Conservation (phyloP, 2,888 invertebrate genomes). For the Ormyrus pomaceus region DNA sequence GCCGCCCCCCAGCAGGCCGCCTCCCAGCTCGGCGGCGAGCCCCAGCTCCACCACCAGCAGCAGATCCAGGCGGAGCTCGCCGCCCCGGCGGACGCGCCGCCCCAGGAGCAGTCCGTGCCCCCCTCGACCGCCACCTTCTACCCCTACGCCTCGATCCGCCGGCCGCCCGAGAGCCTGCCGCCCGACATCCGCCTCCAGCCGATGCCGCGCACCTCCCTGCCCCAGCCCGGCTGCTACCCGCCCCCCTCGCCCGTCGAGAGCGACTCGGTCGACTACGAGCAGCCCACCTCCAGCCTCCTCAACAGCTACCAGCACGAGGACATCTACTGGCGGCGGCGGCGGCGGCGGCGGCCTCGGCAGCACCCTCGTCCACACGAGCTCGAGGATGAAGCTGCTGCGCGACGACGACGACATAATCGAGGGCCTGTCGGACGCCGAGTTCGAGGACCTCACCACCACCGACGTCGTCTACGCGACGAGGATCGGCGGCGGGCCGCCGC, state of each 20-base stretch:
- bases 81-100: slow-evolving; percentile 59
- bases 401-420: slow-evolving; percentile 77
- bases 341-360: too few species aligned
- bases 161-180: too few species aligned
- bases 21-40: slow-evolving; percentile 70
- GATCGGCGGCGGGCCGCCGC: slow-evolving; percentile 58
- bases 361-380: slow-evolving; percentile 63
- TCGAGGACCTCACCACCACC: slow-evolving; percentile 69
- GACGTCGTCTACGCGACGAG: slow-evolving; percentile 67
- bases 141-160: too few species aligned
- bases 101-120: neutral
- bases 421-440: slow-evolving; percentile 75
- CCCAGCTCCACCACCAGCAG: slow-evolving; percentile 66
- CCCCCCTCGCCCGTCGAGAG: slow-evolving; percentile 67
- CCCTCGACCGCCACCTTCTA: too few species aligned
- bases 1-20: slow-evolving; percentile 51
- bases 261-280: slow-evolving; percentile 73
- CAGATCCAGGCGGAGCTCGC: slow-evolving; percentile 62
- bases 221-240: slow-evolving; percentile 61
- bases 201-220: slow-evolving; percentile 61
- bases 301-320: slow-evolving; percentile 59
- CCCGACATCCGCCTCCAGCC: slow-evolving; percentile 38
- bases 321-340: slow-evolving; percentile 36
- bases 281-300: slow-evolving; percentile 61
- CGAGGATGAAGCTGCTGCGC: slow-evolving; percentile 76